Percentiles rank a stretch among this genome's conserved stretches.
Conservation (phyloP, 2,113 vertebrate genomes). For the Malurus melanocephalus region DNA sequence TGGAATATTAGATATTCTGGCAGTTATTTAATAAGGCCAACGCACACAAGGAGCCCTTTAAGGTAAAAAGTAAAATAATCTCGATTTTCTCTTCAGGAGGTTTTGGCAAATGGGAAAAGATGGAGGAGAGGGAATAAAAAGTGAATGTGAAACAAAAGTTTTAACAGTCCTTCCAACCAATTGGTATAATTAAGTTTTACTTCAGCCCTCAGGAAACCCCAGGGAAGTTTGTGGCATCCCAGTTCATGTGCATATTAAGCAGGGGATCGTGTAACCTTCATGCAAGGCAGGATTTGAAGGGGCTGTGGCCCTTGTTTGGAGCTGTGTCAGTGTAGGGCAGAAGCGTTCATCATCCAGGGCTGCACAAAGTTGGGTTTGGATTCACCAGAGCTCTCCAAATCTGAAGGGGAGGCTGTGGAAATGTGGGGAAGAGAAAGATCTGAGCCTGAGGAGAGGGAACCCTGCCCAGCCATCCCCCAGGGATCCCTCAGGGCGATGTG, state of each 20-base stretch:
- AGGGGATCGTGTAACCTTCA: constrained; percentile 59
- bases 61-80: constrained; percentile 64
- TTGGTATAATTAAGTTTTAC: constrained; percentile 61
- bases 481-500: background rate
- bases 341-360: background rate
- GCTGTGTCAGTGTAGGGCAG: background rate
- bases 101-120: constrained; percentile 57
- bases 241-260: constrained; percentile 61
- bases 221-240: constrained; percentile 47
- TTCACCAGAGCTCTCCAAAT: background rate
- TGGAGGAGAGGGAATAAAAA: constrained; percentile 39
- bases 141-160: constrained; percentile 52
- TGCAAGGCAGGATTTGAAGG: background rate
- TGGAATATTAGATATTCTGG: constrained; percentile 59
- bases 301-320: background rate
- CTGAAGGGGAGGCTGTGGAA: background rate
- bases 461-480: background rate
- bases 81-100: constrained; percentile 63
- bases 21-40: constrained; percentile 60
- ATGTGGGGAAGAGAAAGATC: background rate
- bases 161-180: constrained; percentile 41
- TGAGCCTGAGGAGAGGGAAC: background rate
- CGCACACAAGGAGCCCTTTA: constrained; percentile 58
- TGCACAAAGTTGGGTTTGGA: background rate
- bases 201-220: constrained; percentile 49